Percentiles rank a stretch among this genome's conserved stretches.
Evolutionary conservation across 2,113 vertebrate species (phyloP).

Genomic region (Nothobranchius furzeri): DNA sequence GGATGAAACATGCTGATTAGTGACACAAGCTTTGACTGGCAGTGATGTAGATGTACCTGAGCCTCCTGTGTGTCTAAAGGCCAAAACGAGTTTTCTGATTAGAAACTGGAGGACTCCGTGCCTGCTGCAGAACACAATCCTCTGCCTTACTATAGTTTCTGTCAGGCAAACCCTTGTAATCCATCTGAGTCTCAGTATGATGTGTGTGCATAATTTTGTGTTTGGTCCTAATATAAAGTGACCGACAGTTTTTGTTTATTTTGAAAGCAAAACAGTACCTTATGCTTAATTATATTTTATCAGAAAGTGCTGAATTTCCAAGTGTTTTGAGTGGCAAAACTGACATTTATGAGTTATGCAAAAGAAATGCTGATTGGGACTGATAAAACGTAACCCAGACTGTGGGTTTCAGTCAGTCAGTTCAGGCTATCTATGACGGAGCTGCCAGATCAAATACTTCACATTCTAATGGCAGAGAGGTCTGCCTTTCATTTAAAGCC

Average conservation of each 20-base stretch:
- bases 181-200: slow-evolving; percentile 7
- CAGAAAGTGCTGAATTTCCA: slow-evolving; percentile 21
- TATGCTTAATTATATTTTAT: slow-evolving; percentile 25
- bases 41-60: slow-evolving; percentile 39
- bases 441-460: slow-evolving; percentile 45
- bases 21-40: slow-evolving; percentile 44
- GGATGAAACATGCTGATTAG: slow-evolving; percentile 54
- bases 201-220: background rate
- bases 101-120: slow-evolving; percentile 30
- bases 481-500: slow-evolving; percentile 44
- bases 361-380: slow-evolving; percentile 55
- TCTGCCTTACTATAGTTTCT: background rate
- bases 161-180: too few relatives aligned
- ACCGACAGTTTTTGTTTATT: slow-evolving; percentile 46
- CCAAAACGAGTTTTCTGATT: background rate
- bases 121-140: slow-evolving; percentile 38
- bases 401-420: slow-evolving; percentile 16
- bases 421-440: slow-evolving; percentile 32
- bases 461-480: slow-evolving; percentile 29
- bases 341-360: slow-evolving; percentile 42
- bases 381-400: slow-evolving; percentile 69
- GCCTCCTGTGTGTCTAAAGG: slow-evolving; percentile 35
- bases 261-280: slow-evolving; percentile 37
- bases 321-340: background rate
- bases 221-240: slow-evolving; percentile 54